Percentiles rank a stretch among this genome's conserved stretches.
Evolutionary conservation across 2,888 invertebrate species (phyloP).

Genomic region (Eilema sororculum): DNA sequence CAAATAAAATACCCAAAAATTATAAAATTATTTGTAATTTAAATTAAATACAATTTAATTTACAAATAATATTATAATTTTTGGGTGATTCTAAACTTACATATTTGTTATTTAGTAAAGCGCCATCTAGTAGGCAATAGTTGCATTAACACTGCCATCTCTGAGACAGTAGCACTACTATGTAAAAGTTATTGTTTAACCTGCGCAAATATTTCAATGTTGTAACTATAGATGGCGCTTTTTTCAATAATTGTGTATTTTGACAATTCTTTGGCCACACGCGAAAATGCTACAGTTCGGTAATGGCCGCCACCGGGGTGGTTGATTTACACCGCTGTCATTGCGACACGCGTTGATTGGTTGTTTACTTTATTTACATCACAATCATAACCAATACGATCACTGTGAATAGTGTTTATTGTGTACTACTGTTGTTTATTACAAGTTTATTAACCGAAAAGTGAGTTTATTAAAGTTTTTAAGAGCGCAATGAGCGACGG

Average conservation of each 20-base stretch:
- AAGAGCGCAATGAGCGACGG: constrained; percentile 62
- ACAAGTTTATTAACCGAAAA: constrained; percentile 47
- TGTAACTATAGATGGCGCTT: constrained; percentile 48
- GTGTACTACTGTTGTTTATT: constrained; percentile 52
- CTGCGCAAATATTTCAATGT: background rate
- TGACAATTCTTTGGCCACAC: constrained; percentile 59
- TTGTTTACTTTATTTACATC: constrained; percentile 85
- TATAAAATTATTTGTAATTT: too few species aligned
- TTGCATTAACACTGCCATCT: constrained; percentile 32
- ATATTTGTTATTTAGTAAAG: background rate
- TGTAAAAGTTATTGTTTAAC: too few species aligned
- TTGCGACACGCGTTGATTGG: constrained; percentile 67
- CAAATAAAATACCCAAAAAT: too few species aligned
- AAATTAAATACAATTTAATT: too few species aligned
- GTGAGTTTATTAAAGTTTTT: constrained; percentile 65
- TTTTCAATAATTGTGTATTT: constrained; percentile 34
- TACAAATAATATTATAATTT: background rate
- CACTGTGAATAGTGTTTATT: constrained; percentile 67
- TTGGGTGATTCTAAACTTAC: background rate
- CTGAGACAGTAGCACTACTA: background rate
- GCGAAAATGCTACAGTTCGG: constrained; percentile 73
- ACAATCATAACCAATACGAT: constrained; percentile 68
- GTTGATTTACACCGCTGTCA: constrained; percentile 64
- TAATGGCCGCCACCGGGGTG: constrained; percentile 84
- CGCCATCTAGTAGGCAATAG: constrained; percentile 6